Base-by-base conservation (phyloP, 37 sponge, comb jelly and placozoan species). In the Oscarella lobularis region DNA sequence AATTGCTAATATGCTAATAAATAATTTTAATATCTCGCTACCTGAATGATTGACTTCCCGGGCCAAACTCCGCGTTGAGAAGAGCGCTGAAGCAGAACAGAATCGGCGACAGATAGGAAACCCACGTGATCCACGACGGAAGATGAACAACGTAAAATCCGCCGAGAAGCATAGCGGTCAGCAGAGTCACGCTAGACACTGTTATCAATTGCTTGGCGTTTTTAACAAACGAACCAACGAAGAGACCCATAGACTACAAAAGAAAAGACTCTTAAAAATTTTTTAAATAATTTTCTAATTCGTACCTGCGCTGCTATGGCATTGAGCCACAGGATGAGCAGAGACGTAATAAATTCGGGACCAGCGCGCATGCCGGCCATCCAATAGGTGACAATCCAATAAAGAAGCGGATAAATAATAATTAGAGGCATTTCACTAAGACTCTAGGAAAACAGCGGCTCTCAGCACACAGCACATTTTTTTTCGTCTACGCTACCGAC, bases 341-440 rank as follows among this genome's bases (percentile, higher is more conserved):
- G 65, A 2, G 74, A 67, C 0, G 81, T 80, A 73, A 83, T 78
- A 75, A 83, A 87, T 37, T 72, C 20, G 33, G 36, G 69, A 37
- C 41, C 29, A 6, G 74, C 77, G 48, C 48, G 71, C 54, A 89
- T 31, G 14, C 90, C 90, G 3, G 76, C 60, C 3, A 73, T 27
- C 75, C 76, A 82, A 73, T 81, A 85, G 2, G 70, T 31, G 27
- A 85, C 41, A 60, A 68, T 37, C 27, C 74, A 33, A 76, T 67
- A 85, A 38, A 85, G 1, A 4, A 76, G 35, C 0, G 90, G 90
- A 4, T 75, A 72, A 2, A 77, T 1, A 0, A 85, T 39, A 38
- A 81, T 38, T n/a, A 90, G 66, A 32, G 88, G 91, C 14, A 83
- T 66, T 39, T 90, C 91, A 67, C 85, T 84, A 66, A 81, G 3